Evolutionary conservation across 2,113 vertebrate genomes (phyloP).

Genomic region (Odobenus rosmarus): DNA sequence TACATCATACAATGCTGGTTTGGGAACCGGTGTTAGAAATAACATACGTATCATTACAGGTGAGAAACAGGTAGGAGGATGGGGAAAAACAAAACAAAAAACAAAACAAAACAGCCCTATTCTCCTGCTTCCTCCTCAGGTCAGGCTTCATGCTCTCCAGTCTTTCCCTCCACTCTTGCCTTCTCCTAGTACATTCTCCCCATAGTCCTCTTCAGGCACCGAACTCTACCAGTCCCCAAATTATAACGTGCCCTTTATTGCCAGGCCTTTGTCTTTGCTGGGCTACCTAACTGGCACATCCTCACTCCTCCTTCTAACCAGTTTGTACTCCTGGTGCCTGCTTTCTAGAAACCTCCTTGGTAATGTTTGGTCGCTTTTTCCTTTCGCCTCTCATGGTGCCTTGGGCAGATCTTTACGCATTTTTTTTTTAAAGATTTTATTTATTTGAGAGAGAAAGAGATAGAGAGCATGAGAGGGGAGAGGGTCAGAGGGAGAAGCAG

Average conservation of each 20-base stretch:
- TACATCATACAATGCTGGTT: neutral
- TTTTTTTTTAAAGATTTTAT: neutral
- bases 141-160: neutral
- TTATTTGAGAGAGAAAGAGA: too few species aligned
- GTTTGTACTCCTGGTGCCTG: neutral
- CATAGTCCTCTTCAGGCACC: too few species aligned
- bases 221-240: neutral
- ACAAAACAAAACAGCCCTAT: neutral
- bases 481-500: too few species aligned
- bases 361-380: neutral
- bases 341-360: neutral
- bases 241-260: neutral
- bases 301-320: neutral
- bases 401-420: neutral
- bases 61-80: neutral
- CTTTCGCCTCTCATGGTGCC: neutral
- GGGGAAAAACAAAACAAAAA: neutral
- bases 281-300: neutral
- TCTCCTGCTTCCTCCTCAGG: neutral
- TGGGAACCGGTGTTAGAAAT: neutral
- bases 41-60: neutral
- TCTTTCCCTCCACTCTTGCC: neutral
- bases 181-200: neutral
- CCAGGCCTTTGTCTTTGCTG: neutral
- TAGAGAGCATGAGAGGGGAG: too few species aligned